Base-by-base conservation (phyloP, 2,113 vertebrate species). In the Electrona antarctica region DNA sequence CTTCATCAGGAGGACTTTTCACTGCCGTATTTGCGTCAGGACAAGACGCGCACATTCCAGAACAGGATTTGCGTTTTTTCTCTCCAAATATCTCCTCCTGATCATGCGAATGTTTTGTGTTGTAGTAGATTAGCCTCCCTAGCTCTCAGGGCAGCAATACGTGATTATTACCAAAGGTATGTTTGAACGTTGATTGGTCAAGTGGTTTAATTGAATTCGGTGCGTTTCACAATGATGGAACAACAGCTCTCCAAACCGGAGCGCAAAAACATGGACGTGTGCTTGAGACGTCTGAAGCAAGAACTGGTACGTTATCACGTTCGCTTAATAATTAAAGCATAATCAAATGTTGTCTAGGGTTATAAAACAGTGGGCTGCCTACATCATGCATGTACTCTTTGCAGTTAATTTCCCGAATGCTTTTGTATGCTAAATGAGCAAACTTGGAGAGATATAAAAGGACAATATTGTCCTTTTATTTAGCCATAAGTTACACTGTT, bases 271-370 rank as follows among this genome's bases (percentile, higher is more conserved):
- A 94, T 94, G 92, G 93, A 94, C 29, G 73, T 85, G 76, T 94
- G 92, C 87, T 81, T 93, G 78, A 91, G 88, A 51, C 88, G 91
- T 67, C 88, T 94, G 76, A 94, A 92, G 74, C 92, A 91, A 60
- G 92, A 93, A 56, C 84, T 93, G 92, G 93, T 93, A 88, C 7
- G 21, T 21, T 21, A 21, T 21, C 21, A 21, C 21, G 93, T 84
- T 29, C 7, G 85, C 8, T 28, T 50, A 9, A 70, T 71, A 4
- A 59, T 41, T 59, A 15, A 12, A 28, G 15, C 47, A 15, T 54
- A 15, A 67, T 67, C 55, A 29, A 55, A 67, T 47, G 8, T 57
- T 10, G 50, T 12, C 13, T 46, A 64, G 9, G 2, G 10, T 49
- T 7, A 33, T 8, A 8, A 7, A 60, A 41, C 28, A 60, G 3